Percentiles rank a stretch among this genome's conserved stretches.
phyloP scores from a whole-genome alignment of 2,113 vertebrate species.

The Upupa epops region DNA sequence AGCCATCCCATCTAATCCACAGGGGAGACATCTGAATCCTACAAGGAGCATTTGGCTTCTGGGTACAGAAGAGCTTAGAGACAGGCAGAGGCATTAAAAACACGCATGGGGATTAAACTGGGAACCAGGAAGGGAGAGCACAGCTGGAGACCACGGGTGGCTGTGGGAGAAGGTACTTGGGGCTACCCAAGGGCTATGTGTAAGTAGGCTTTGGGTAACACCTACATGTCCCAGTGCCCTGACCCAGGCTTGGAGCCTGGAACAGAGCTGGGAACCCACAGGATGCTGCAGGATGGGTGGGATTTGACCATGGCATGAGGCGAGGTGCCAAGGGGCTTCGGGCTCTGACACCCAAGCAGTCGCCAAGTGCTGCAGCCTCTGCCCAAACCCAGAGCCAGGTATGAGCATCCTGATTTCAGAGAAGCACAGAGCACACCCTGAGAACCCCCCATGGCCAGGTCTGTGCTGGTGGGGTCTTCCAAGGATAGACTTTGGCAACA shows the following conservation, averaged over 20 bases:
- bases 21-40: constrained; percentile 18
- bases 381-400: background rate
- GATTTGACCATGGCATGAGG: accelerated
- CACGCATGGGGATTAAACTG: constrained; percentile 36
- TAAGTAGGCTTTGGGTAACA: background rate
- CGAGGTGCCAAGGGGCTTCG: accelerated
- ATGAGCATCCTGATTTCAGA: accelerated
- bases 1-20: constrained; percentile 32
- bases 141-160: constrained; percentile 29
- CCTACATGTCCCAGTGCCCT: background rate
- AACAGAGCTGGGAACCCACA: accelerated
- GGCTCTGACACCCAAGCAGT: background rate
- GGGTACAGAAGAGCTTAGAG: constrained; percentile 24
- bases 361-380: accelerated
- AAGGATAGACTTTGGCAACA: constrained; percentile 22
- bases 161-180: background rate
- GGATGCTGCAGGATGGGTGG: background rate
- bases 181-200: background rate
- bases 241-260: background rate
- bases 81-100: constrained; percentile 50
- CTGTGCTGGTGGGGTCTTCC: constrained; percentile 16
- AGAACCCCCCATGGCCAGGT: background rate
- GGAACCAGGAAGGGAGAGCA: constrained; percentile 20
- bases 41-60: constrained; percentile 25
- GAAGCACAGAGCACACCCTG: background rate